Percentiles rank a stretch among this genome's conserved stretches.
Evolutionary conservation across 2,888 invertebrate species (phyloP).

Genomic region (Salticus scenicus): DNA sequence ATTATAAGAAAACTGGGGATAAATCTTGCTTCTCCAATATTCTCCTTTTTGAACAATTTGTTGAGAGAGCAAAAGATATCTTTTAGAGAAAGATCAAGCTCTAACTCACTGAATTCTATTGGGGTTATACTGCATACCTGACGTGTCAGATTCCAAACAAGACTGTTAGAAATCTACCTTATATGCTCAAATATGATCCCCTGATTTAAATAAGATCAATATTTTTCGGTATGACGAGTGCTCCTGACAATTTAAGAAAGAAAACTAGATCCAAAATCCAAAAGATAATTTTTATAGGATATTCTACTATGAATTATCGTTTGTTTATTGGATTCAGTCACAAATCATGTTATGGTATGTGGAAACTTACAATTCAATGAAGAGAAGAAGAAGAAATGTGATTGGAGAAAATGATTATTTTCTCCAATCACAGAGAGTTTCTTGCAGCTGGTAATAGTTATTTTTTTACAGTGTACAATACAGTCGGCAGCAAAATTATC

Average conservation of each 20-base stretch:
- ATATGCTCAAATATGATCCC: slow-evolving; percentile 56
- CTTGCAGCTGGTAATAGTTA: too few relatives aligned
- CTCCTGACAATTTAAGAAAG: slow-evolving; percentile 55
- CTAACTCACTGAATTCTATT: slow-evolving; percentile 68
- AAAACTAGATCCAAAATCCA: slow-evolving; percentile 61
- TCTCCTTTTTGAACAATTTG: slow-evolving; percentile 71
- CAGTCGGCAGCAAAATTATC: too few relatives aligned
- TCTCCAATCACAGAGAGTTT: too few relatives aligned
- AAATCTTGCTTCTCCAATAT: slow-evolving; percentile 64
- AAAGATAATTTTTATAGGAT: slow-evolving; percentile 66
- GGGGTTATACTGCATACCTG: slow-evolving; percentile 72
- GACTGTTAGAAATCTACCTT: slow-evolving; percentile 58
- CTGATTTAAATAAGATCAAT: slow-evolving; percentile 58
- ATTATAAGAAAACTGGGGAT: slow-evolving; percentile 56
- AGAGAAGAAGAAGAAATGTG: background rate
- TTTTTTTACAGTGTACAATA: too few relatives aligned
- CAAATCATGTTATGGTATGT: slow-evolving; percentile 15
- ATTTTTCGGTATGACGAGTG: slow-evolving; percentile 66
- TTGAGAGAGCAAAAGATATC: slow-evolving; percentile 71
- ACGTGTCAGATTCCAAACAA: slow-evolving; percentile 67
- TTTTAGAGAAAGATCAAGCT: slow-evolving; percentile 70
- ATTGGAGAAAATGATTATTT: too few relatives aligned
- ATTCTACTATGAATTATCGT: slow-evolving; percentile 62
- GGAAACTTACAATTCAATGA: slow-evolving; percentile 8
- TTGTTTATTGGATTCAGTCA: slow-evolving; percentile 42